phyloP scores from a whole-genome alignment of 2,797 vertebrate genomes.

The Pseudomugil gertrudae region DNA sequence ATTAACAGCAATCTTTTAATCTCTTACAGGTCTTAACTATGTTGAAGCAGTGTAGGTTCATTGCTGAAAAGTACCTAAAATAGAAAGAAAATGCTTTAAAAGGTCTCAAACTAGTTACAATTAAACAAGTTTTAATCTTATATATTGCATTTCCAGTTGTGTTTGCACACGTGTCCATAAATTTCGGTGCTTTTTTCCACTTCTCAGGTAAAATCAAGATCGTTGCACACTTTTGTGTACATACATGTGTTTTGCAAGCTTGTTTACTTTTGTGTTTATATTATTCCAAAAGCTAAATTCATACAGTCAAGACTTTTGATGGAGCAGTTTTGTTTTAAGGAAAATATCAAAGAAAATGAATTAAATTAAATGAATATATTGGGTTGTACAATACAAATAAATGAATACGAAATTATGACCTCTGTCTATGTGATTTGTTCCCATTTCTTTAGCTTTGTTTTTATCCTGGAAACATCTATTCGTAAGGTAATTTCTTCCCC shows the following conservation, averaged over 20 bases:
- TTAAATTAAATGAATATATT: background rate
- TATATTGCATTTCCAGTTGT: background rate
- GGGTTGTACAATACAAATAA: slow-evolving; percentile 5
- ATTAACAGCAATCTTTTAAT: background rate
- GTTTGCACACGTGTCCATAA: background rate
- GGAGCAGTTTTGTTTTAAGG: background rate
- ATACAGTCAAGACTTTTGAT: background rate
- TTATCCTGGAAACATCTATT: slow-evolving; percentile 19
- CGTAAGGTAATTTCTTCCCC: slow-evolving; percentile 45
- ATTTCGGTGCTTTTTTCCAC: background rate
- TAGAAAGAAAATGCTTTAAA: background rate
- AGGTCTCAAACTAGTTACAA: background rate
- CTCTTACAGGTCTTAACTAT: background rate
- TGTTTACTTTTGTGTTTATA: background rate
- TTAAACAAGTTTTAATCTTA: background rate
- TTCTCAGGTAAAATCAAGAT: background rate
- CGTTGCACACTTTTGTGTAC: background rate
- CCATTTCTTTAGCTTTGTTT: slow-evolving; percentile 33
- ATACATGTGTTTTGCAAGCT: background rate
- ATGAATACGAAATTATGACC: background rate
- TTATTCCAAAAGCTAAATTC: background rate
- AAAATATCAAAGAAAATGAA: background rate
- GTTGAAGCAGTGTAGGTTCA: background rate
- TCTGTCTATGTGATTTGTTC: slow-evolving; percentile 17
- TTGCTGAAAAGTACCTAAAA: background rate